A percentile compares a stretch with the other conserved stretches of the same genome.
phyloP scores from a whole-genome alignment of 2,113 vertebrate species.

The Lepisosteus oculatus region DNA sequence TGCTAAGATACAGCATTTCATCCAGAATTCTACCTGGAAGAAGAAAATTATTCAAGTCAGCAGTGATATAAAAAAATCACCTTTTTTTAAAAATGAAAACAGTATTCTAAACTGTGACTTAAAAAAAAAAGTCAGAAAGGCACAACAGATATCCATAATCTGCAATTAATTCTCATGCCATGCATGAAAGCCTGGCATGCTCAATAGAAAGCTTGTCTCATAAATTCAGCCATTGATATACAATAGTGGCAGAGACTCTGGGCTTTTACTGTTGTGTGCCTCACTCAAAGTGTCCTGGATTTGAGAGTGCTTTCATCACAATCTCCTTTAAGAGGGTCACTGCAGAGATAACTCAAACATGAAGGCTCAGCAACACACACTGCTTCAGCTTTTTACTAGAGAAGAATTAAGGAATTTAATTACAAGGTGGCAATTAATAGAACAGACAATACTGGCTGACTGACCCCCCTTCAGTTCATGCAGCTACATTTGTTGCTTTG shows the following conservation, averaged over 20 bases:
- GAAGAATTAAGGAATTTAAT: background rate
- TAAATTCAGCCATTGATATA: background rate
- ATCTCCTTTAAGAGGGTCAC: constrained; percentile 62
- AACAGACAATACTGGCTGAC: background rate
- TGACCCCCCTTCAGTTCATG: background rate
- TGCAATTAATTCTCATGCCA: background rate
- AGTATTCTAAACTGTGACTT: too few relatives aligned
- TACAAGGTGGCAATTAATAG: background rate
- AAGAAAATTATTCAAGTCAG: too few relatives aligned
- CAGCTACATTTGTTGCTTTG: too few relatives aligned
- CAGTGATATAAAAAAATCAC: too few relatives aligned
- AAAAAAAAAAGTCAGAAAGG: too few relatives aligned
- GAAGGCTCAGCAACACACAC: background rate
- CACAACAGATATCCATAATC: too few relatives aligned
- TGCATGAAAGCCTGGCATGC: background rate
- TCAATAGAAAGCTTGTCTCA: background rate
- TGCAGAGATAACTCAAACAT: constrained; percentile 40
- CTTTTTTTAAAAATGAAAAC: too few relatives aligned
- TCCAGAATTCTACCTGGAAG: too few relatives aligned
- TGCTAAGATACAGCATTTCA: too few relatives aligned
- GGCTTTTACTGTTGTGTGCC: background rate
- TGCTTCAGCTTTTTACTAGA: background rate
- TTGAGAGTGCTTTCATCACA: constrained; percentile 19
- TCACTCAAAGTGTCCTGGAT: background rate
- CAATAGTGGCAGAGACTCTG: background rate